Conservation (phyloP, 2,113 vertebrate genomes). For the Procavia capensis region DNA sequence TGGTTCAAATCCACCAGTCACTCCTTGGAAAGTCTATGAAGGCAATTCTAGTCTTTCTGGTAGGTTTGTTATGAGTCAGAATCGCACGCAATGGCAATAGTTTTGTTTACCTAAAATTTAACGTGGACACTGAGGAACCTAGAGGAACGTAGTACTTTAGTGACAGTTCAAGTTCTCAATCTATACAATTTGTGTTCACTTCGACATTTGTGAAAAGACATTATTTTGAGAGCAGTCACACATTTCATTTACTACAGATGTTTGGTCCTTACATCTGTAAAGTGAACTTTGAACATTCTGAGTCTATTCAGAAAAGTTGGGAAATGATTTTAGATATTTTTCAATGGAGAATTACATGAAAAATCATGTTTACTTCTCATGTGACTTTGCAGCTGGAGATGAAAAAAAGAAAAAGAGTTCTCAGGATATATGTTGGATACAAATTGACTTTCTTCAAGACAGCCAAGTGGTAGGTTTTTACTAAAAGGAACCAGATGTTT, state of each 20-base stretch:
- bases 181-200: not conserved
- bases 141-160: fast-evolving
- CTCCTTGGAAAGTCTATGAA: too few relatives aligned
- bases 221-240: not conserved
- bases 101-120: not conserved
- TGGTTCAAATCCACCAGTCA: too few relatives aligned
- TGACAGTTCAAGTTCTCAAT: not conserved
- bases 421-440: slow-evolving; percentile 1
- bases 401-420: not conserved
- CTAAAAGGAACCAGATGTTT: slow-evolving; percentile 55
- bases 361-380: not conserved
- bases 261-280: not conserved
- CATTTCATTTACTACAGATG: not conserved
- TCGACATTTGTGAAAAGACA: not conserved
- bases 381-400: slow-evolving; percentile 30
- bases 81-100: too few relatives aligned
- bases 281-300: not conserved
- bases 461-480: slow-evolving; percentile 34
- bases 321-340: not conserved
- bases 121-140: not conserved
- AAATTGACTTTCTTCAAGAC: slow-evolving; percentile 56
- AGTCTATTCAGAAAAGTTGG: not conserved
- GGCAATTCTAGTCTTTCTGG: too few relatives aligned
- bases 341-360: slow-evolving; percentile 17
- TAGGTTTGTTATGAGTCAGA: too few relatives aligned